phyloP scores from a whole-genome alignment of 2,797 vertebrate genomes.

The Eospalax fontanierii region DNA sequence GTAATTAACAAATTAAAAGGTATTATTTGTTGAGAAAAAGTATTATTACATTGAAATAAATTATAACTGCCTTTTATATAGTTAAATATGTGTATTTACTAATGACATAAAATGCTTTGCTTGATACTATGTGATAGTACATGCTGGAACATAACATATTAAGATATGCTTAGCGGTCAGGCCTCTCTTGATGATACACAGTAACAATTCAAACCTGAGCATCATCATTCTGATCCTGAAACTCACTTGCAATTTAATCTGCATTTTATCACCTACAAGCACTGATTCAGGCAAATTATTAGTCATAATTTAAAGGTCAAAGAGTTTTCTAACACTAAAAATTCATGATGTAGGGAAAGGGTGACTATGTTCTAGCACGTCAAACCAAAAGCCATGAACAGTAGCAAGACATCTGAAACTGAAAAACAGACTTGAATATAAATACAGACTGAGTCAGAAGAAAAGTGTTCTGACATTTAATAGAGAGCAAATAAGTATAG shows the following conservation, averaged over 20 bases:
- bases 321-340: conserved; percentile 68
- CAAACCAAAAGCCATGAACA: conserved; percentile 64
- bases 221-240: conserved; percentile 5
- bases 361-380: conserved; percentile 62
- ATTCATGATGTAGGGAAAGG: conserved; percentile 1
- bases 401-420: conserved; percentile 41
- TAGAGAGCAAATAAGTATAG: not conserved
- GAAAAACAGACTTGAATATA: conserved; percentile 62
- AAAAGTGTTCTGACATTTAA: conserved; percentile 62
- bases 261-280: conserved; percentile 11
- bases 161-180: not conserved
- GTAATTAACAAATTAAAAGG: conserved; percentile 37
- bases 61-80: not conserved
- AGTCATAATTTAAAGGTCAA: conserved; percentile 75
- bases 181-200: not conserved
- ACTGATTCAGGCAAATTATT: conserved; percentile 58
- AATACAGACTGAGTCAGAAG: conserved; percentile 62
- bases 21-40: not conserved
- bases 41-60: not conserved
- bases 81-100: not conserved
- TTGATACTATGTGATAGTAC: not conserved
- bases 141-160: not conserved
- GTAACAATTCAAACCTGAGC: conserved; percentile 3
- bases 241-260: not conserved
- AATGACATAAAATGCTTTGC: not conserved